Evolutionary conservation across 2,113 vertebrate species (phyloP), one percentile per base, ranked within the genome.

Genomic region (Dasyprocta punctata): DNA sequence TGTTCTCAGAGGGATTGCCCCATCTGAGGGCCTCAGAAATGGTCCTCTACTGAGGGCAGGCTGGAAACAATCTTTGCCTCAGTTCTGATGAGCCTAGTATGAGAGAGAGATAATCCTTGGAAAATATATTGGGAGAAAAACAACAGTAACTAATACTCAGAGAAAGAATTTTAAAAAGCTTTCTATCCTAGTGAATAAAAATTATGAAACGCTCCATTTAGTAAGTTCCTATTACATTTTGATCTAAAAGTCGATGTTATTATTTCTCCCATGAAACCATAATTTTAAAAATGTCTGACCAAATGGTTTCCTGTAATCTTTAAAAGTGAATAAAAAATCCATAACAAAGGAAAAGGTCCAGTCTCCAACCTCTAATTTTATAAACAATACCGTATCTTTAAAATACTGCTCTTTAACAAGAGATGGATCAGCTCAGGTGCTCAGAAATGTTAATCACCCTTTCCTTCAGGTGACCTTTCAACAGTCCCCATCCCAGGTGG

Each of bases 271-370:
- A 69, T 63, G 83, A 93, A 73, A 89, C 49, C 13, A 52, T 78
- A 86, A 95, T 58, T 94, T 92, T 7, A 36, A 95, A 96, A 95
- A 33, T 58, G n/a, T 89, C 77, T 52, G 95, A 69, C 22, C 49
- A 89, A 94, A 96, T 89, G n/a, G 87, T 87, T 95, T 93, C 83
- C 87, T 89, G 47, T 78, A 83, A 84, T 91, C 58, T 85, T 95
- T 83, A 82, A 94, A 97, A 91, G 82, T 87, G 69, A 26, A 61
- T 56, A 83, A 90, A 67, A 90, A 69, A 67, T 47, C 49, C 60
- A 7, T 65, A 89, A 90, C 47, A 96, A 97, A 92, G 80, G 30
- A 84, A 90, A 93, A 96, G 6, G 26, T 78, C 36, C 38, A 47
- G 44, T 71, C 52, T 92, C 22, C 8, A 82, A 94, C 87, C 60